Evolutionary conservation across 2,113 vertebrate species (phyloP).

Genomic region (Gopherus evgoodei): DNA sequence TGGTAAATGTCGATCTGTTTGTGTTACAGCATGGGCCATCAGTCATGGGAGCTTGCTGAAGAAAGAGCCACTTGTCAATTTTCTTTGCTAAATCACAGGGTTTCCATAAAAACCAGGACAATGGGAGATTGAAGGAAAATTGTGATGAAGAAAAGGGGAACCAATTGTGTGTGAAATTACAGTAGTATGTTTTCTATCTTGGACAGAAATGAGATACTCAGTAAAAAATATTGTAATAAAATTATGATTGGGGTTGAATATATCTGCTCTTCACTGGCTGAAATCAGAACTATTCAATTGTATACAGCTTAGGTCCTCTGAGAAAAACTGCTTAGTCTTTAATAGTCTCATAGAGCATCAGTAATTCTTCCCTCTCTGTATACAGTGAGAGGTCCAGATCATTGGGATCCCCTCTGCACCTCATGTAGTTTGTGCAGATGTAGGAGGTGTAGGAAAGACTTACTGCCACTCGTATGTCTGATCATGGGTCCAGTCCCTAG

Average conservation of each 20-base stretch:
- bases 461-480: neutral
- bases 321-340: too few species aligned
- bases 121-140: constrained; percentile 20
- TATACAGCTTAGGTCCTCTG: too few species aligned
- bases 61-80: neutral
- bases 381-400: too few species aligned
- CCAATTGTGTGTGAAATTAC: neutral
- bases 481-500: neutral
- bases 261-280: too few species aligned
- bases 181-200: neutral
- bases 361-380: too few species aligned
- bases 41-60: neutral
- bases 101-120: neutral
- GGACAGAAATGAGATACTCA: neutral
- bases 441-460: too few species aligned
- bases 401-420: too few species aligned
- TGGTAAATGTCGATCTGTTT: neutral
- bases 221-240: neutral
- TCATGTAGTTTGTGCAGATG: too few species aligned
- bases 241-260: neutral
- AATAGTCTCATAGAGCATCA: too few species aligned
- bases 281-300: too few species aligned
- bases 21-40: neutral
- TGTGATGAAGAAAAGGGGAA: neutral
- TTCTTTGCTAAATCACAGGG: neutral